Percentiles rank a stretch among this genome's conserved stretches.
These are phyloP conservation scores for Aphyosemion australe DNA, from an alignment of 2,113 vertebrate species.

Conservation along the genomic window DNA sequence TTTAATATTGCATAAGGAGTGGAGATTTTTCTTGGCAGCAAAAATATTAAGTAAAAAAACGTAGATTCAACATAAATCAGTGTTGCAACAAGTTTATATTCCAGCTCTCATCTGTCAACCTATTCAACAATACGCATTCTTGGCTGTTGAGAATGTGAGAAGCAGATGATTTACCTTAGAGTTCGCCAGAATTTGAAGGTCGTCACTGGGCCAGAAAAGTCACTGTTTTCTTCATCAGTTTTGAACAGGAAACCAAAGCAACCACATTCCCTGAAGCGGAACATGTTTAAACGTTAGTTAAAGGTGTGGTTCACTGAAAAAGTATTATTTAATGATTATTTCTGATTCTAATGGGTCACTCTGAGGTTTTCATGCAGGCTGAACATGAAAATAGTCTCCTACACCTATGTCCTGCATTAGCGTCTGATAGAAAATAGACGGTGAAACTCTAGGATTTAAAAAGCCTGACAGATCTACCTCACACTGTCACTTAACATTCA, in stretches of 20 bases:
- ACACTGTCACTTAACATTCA: too few relatives aligned
- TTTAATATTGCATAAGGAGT: background rate
- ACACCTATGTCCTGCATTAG: too few relatives aligned
- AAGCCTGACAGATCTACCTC: too few relatives aligned
- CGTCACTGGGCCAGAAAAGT: constrained; percentile 23
- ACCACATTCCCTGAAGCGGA: constrained; percentile 24
- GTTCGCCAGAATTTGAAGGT: background rate
- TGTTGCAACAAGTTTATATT: background rate
- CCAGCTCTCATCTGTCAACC: too few relatives aligned
- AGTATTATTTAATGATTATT: too few relatives aligned
- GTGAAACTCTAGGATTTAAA: too few relatives aligned
- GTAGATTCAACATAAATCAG: background rate
- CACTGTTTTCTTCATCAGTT: constrained; percentile 46
- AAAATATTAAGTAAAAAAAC: background rate
- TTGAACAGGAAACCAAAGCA: constrained; percentile 45
- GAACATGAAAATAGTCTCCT: too few relatives aligned
- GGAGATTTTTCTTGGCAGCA: constrained; percentile 4
- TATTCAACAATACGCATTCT: too few relatives aligned
- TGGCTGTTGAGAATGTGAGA: constrained; percentile 13
- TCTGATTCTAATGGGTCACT: too few relatives aligned
- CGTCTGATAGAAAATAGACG: too few relatives aligned
- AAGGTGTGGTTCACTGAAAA: too few relatives aligned
- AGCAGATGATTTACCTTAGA: constrained; percentile 11
- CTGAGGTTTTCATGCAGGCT: too few relatives aligned
- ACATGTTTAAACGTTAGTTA: constrained; percentile 8